Evolutionary conservation across 2,888 invertebrate species (phyloP).

Genomic region (Eudemis profundana): DNA sequence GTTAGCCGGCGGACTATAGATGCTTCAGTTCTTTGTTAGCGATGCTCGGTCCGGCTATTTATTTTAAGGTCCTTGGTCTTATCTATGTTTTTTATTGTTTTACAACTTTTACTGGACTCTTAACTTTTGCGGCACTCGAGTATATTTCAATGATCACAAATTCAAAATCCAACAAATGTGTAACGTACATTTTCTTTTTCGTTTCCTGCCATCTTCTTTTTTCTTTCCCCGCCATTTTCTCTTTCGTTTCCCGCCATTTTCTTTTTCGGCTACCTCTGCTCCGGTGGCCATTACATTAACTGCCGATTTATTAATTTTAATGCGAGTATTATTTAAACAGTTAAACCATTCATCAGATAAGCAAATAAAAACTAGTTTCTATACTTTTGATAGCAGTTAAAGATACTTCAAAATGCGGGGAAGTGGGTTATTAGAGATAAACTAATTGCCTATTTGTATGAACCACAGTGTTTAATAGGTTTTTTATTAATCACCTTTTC

Average conservation of each 20-base stretch:
- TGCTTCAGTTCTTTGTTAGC: no score
- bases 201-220: no score
- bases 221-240: no score
- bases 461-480: slow-evolving; percentile 2
- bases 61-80: no score
- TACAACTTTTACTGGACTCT: background rate
- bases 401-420: slow-evolving; percentile 2
- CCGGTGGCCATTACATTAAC: background rate
- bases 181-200: no score
- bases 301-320: background rate
- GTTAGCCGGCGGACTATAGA: no score
- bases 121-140: background rate
- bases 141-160: no score
- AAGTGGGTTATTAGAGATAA: slow-evolving; percentile 10
- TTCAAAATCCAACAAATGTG: no score
- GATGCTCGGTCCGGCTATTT: no score
- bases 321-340: background rate
- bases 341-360: slow-evolving; percentile 4
- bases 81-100: no score
- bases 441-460: slow-evolving; percentile 2
- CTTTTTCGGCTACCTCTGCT: background rate
- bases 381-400: background rate
- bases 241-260: no score
- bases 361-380: slow-evolving; percentile 1
- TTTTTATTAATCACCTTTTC: slow-evolving; percentile 8